Conservation (phyloP, 2,888 invertebrate species). For the Busseola fusca region DNA sequence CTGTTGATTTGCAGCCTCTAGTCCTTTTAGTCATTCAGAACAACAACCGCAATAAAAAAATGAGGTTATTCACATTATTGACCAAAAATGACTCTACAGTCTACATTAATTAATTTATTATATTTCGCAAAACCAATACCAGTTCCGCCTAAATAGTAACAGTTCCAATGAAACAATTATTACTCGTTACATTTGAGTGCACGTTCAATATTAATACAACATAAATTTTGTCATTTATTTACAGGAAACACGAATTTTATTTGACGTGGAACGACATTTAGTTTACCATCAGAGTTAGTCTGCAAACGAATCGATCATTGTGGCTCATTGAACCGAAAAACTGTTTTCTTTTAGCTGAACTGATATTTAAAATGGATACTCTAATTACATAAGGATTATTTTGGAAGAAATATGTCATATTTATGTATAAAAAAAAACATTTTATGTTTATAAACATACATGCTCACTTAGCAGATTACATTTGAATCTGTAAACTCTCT, state of each 20-base stretch:
- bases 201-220: conserved; percentile 39
- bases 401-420: background rate
- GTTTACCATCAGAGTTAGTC: conserved; percentile 22
- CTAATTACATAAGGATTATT: background rate
- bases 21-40: background rate
- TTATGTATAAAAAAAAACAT: background rate
- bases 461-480: conserved; percentile 17
- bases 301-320: conserved; percentile 29
- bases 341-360: conserved; percentile 8
- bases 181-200: conserved; percentile 20
- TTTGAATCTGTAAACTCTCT: conserved; percentile 17
- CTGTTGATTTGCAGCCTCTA: background rate
- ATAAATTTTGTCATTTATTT: conserved; percentile 37
- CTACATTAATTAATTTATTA: background rate
- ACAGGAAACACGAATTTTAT: conserved; percentile 25
- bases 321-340: conserved; percentile 47
- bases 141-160: conserved; percentile 7
- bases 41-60: conserved; percentile 6
- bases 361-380: conserved; percentile 19
- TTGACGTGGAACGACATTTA: conserved; percentile 11
- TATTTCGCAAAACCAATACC: no score
- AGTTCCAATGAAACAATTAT: conserved; percentile 12
- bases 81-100: conserved; percentile 1
- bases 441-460: conserved; percentile 6
- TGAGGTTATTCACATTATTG: background rate